Conservation (phyloP, 37 sponge, comb jelly and placozoan species). For the Aphrocallistes beatrix region DNA sequence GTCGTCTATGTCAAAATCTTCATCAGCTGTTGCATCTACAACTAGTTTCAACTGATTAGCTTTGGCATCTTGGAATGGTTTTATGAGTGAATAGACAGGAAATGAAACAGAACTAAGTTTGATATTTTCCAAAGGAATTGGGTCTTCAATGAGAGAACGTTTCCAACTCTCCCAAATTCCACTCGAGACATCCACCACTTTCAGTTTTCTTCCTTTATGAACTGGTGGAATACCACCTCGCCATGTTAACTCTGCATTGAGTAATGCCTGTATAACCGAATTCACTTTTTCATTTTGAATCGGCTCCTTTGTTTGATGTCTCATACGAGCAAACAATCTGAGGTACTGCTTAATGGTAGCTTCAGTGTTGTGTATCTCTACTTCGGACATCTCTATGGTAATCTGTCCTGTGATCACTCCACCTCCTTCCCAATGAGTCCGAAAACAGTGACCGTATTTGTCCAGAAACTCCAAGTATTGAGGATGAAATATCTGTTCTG, state of each 20-base stretch:
- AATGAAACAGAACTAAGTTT: neutral
- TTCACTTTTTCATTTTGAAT: neutral
- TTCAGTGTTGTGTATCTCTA: neutral
- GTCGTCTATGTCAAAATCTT: neutral
- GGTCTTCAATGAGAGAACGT: neutral
- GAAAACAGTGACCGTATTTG: neutral
- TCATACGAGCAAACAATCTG: neutral
- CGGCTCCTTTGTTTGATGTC: neutral
- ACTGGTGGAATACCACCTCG: neutral
- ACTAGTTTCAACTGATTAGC: neutral
- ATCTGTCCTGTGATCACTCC: neutral
- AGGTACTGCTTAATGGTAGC: neutral
- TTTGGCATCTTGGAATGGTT: neutral
- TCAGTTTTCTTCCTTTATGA: neutral
- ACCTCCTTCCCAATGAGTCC: neutral
- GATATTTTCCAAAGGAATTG: constrained; percentile 6
- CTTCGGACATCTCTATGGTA: neutral
- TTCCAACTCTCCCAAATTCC: neutral
- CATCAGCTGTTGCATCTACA: neutral
- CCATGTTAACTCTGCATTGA: neutral
- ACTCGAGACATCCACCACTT: neutral
- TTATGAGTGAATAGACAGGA: neutral
- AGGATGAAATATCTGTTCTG: neutral
- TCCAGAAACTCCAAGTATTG: neutral
- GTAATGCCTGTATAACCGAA: neutral